A percentile compares a stretch with the other conserved stretches of the same genome.
Conservation (phyloP, 2,888 invertebrate species). For the Trichopria drosophilae region DNA sequence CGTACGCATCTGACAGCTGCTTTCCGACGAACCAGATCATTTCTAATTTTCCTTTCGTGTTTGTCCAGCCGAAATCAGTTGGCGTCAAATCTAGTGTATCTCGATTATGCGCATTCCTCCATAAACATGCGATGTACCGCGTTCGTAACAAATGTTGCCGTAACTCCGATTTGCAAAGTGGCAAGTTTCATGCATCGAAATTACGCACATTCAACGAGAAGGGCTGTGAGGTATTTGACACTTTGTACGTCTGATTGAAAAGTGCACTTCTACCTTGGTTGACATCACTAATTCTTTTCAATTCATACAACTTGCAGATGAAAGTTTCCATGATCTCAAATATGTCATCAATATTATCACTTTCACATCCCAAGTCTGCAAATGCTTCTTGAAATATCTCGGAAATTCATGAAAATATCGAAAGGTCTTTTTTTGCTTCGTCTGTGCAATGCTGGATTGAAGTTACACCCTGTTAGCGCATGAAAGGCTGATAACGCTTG, state of each 20-base stretch:
- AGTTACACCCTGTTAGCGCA: too few relatives aligned
- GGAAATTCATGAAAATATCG: too few relatives aligned
- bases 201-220: conserved; percentile 41
- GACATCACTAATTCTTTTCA: conserved; percentile 39
- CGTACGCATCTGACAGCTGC: conserved; percentile 39
- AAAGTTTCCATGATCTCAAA: conserved; percentile 33
- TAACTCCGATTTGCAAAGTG: conserved; percentile 13
- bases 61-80: conserved; percentile 36
- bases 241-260: conserved; percentile 43
- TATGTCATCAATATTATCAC: conserved; percentile 23
- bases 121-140: conserved; percentile 42
- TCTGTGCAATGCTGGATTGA: too few relatives aligned
- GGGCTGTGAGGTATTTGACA: conserved; percentile 39
- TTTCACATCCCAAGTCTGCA: conserved; percentile 28
- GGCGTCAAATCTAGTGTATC: conserved; percentile 35
- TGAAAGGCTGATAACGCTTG: too few relatives aligned
- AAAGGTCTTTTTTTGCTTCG: too few relatives aligned
- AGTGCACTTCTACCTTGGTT: conserved; percentile 27
- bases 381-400: conserved; percentile 35
- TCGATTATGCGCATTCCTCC: conserved; percentile 40
- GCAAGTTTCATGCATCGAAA: conserved; percentile 19
- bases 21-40: conserved; percentile 33
- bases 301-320: conserved; percentile 40
- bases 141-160: conserved; percentile 35
- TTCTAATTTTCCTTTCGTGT: conserved; percentile 29